Base-by-base conservation (phyloP, 2,797 vertebrate species). In the Clarias platycephalus region DNA sequence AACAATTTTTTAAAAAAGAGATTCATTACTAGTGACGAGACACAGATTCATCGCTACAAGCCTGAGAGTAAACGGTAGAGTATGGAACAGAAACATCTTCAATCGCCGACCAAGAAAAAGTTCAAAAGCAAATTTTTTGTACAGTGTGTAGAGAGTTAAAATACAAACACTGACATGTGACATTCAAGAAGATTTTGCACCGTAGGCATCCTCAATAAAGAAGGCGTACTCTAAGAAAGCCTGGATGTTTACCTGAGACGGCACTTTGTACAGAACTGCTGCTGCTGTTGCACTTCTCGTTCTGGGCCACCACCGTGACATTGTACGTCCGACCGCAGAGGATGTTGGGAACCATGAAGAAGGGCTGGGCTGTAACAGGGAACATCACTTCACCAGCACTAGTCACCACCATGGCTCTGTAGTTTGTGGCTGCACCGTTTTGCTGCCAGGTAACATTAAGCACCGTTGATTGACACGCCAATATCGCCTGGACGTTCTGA, bases 381-480 rank as follows among this genome's bases (percentile, higher is more conserved):
- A 24, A 10, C 7, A 68, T 86, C 57, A 80, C 3, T 2, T 89
- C 74, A 49, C 91, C 93, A 0, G 60, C 24, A 64, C 88, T 88
- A 90, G 89, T 92, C 71, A 40, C 79, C 79, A 93, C 91, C 0
- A 83, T 87, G 83, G 91, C 64, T 0, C 7, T 87, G 90, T 94
- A 95, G 34, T 64, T n/a, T 0, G 79, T 37, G 57, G 91, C 90
- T 24, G 89, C 74, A 24, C 89, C 92, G 0, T 37, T 90, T 4
- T 90, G 92, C 68, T 91, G 82, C 95, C 95, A 96, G 49, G 92
- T 93, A 22, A 95, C 74, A 5, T 93, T 93, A 57, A 94, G 92
- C 57, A 91, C 87, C 1, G 92, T 93, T 15, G 92, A 88, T 49
- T 88, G 88, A 86, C 95, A 96, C 60, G 91, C 85, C 0, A 95